Conservation (phyloP, 1,140 invertebrate species). For the Neodiprion virginianus region DNA sequence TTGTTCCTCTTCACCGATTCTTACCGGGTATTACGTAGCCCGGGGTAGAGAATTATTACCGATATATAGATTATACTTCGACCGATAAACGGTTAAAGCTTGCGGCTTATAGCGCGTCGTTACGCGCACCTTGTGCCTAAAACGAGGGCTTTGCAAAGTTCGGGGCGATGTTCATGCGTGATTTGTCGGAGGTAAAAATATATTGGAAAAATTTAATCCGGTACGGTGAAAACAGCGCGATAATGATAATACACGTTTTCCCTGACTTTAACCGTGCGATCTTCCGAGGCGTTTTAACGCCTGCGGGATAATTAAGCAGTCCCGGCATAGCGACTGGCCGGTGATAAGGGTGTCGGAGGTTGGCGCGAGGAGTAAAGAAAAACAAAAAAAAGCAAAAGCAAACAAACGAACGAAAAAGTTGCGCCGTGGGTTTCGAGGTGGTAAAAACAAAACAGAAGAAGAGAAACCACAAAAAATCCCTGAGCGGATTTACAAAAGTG, state of each 20-base stretch:
- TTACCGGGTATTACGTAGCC: no score
- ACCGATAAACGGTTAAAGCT: background rate
- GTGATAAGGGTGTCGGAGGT: background rate
- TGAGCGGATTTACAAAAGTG: background rate
- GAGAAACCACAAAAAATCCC: background rate
- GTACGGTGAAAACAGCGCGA: no score
- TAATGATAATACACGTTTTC: no score
- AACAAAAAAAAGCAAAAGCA: background rate
- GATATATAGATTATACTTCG: background rate
- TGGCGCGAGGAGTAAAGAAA: background rate
- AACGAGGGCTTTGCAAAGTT: background rate
- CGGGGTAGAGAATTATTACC: no score
- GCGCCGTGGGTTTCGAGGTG: background rate
- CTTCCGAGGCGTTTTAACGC: background rate
- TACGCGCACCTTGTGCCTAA: constrained; percentile 3
- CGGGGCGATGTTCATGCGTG: background rate
- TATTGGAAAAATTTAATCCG: no score
- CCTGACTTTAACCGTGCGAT: no score
- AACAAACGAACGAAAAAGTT: background rate
- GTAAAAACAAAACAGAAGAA: background rate
- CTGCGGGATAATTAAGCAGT: background rate
- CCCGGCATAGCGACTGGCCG: background rate
- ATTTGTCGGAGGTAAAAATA: background rate
- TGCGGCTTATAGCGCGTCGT: background rate
- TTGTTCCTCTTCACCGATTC: no score